Conservation (phyloP, 2,888 invertebrate species). For the Magallana nippona region DNA sequence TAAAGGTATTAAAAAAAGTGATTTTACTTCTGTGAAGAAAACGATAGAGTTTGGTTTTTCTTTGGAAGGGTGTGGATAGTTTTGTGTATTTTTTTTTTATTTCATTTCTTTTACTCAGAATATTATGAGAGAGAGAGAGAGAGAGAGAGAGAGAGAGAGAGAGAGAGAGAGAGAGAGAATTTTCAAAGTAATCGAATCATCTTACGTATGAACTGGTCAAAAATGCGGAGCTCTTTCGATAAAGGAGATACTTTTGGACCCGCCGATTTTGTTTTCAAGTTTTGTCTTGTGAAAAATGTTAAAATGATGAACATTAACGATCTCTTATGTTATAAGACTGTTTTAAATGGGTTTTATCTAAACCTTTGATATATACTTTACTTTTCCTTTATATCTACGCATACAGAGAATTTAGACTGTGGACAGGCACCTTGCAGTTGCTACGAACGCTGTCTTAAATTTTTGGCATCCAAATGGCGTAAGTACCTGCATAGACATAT, state of each 20-base stretch:
- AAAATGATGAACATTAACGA: not conserved
- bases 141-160: no score
- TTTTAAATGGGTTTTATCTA: not conserved
- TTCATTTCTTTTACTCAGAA: no score
- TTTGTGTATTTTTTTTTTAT: no score
- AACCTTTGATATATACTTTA: not conserved
- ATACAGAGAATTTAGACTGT: no score
- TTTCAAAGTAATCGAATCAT: not conserved
- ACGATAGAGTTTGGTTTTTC: no score
- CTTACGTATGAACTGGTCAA: not conserved
- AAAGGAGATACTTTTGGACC: slow-evolving; percentile 13
- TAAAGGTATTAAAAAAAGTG: no score
- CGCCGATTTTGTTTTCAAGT: slow-evolving; percentile 7
- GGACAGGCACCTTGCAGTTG: not conserved
- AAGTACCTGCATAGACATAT: no score
- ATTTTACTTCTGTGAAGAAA: no score
- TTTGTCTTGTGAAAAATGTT: slow-evolving; percentile 26
- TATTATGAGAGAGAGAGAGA: no score
- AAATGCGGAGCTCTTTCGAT: slow-evolving; percentile 3
- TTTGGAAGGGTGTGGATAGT: no score
- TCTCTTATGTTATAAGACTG: not conserved
- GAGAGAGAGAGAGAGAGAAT: not conserved
- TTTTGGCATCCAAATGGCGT: not conserved
- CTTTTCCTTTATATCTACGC: not conserved
- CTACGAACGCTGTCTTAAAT: slow-evolving; percentile 21